phyloP scores from a whole-genome alignment of 2,113 vertebrate species.

The Neodon shergylaensis region DNA sequence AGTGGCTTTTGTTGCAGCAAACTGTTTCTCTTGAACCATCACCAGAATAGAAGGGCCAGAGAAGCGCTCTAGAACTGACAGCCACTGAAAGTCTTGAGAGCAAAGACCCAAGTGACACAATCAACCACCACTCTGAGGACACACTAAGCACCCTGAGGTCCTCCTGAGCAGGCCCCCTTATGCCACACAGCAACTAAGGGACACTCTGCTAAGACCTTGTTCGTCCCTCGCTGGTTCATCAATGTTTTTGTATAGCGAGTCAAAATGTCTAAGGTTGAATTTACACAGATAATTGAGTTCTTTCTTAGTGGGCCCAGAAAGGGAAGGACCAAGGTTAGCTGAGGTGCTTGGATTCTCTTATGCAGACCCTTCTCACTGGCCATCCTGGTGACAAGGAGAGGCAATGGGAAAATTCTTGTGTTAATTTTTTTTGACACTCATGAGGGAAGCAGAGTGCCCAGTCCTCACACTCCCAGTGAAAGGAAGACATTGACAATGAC shows the following conservation, averaged over 20 bases:
- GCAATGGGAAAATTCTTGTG: constrained; percentile 49
- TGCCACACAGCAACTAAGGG: not conserved
- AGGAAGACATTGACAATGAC: constrained; percentile 58
- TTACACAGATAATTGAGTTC: constrained; percentile 31
- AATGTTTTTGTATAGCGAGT: constrained; percentile 60
- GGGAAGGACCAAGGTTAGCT: rapidly evolving
- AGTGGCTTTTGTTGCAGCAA: constrained; percentile 70
- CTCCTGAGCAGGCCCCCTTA: not conserved
- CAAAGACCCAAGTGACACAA: not conserved
- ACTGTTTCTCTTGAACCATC: constrained; percentile 60
- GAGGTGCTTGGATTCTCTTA: not conserved
- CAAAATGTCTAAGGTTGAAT: constrained; percentile 63
- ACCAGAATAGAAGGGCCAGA: constrained; percentile 76
- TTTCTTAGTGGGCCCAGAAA: constrained; percentile 30
- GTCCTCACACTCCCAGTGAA: not conserved
- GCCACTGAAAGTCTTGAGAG: not conserved
- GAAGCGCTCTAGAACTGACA: constrained; percentile 64
- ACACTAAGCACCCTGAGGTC: no score
- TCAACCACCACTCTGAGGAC: constrained; percentile 61
- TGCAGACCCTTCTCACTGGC: not conserved
- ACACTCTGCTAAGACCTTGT: not conserved
- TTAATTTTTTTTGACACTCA: constrained; percentile 65
- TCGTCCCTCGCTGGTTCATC: constrained; percentile 63
- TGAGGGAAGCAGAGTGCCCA: constrained; percentile 56
- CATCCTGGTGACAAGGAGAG: not conserved